Evolutionary conservation across 2,113 vertebrate genomes (phyloP).

Genomic region (Megaceryle maxima): DNA sequence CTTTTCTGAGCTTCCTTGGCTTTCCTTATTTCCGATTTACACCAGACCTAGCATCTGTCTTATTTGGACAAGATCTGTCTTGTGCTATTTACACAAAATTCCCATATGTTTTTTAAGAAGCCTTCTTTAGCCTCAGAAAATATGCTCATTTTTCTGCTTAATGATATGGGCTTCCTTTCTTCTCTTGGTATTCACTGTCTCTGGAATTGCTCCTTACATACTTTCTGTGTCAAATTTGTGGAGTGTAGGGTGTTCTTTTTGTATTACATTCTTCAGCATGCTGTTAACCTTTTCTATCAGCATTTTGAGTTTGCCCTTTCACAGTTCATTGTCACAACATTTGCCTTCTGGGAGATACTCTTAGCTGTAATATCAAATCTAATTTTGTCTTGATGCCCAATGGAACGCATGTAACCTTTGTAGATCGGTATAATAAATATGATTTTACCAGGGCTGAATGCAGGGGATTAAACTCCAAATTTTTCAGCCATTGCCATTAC

Average conservation of each 20-base stretch:
- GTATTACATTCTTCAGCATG: slow-evolving; percentile 12
- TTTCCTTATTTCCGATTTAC: background rate
- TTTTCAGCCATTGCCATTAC: background rate
- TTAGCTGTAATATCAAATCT: slow-evolving; percentile 17
- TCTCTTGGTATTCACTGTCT: background rate
- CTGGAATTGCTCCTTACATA: background rate
- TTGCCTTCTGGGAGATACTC: slow-evolving; percentile 33
- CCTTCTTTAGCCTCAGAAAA: slow-evolving; percentile 2
- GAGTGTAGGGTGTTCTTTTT: background rate
- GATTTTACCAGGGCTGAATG: background rate
- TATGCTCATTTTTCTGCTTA: slow-evolving; percentile 2
- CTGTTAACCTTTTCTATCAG: slow-evolving; percentile 55
- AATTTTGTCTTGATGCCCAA: slow-evolving; percentile 35
- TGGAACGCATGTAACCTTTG: slow-evolving; percentile 54
- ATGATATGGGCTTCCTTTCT: background rate
- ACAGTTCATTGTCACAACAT: slow-evolving; percentile 47
- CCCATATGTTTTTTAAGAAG: slow-evolving; percentile 16
- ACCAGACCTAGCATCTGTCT: slow-evolving; percentile 18
- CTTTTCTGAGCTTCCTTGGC: background rate
- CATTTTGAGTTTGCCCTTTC: slow-evolving; percentile 50
- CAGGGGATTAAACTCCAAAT: background rate
- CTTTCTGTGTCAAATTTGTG: background rate
- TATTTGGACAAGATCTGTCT: slow-evolving; percentile 53
- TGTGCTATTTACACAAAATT: background rate
- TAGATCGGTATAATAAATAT: background rate